Evolutionary conservation across 2,113 vertebrate genomes (phyloP), one percentile per base, ranked within the genome.

Genomic region (Lophura nycthemera): DNA sequence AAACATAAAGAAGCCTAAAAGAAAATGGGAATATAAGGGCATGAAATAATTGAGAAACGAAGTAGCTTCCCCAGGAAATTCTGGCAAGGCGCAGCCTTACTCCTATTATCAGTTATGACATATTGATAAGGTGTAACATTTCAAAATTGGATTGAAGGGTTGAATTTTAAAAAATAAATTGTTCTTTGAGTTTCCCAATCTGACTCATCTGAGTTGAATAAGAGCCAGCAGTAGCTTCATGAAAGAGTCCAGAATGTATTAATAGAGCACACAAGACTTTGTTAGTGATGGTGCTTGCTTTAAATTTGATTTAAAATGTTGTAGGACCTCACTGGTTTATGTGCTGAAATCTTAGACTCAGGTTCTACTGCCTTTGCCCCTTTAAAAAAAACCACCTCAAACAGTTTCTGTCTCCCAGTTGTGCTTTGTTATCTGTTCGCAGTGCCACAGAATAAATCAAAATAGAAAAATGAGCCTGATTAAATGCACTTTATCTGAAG

Each of bases 1-100:
- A 60, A 72, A 56, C 11, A 22, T 72, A 42, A 83, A 81, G 57
- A 32, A 81, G 19, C n/a, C 15, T 65, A 74, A 48, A 80, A 80
- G 50, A 30, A 92, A 57, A 22, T 73, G 11, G 34, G 85, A 85
- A 32, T 25, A 19, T 15, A 72, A 87, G 43, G 52, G 3, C 36
- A 11, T 82, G 66, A 89, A 66, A 42, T 17, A 85, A 42, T 82
- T 79, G 72, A 60, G 36, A 86, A 94, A 85, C 70, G 18, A 59
- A 8, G 29, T 82, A 3, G 3, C 71, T 87, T 91, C 48, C 69
- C 54, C 1, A 3, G 24, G 34, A 45, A 57, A 11, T 32, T 69
- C 16, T 88, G 34, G 12, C 66, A 74, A 54, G 7, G 22, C 71
- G 38, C 48, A 40, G 45, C 4, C 32, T 40, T 52, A 79, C 20